Conservation (phyloP, 2,888 invertebrate genomes). For the Standfussiana lucernea region DNA sequence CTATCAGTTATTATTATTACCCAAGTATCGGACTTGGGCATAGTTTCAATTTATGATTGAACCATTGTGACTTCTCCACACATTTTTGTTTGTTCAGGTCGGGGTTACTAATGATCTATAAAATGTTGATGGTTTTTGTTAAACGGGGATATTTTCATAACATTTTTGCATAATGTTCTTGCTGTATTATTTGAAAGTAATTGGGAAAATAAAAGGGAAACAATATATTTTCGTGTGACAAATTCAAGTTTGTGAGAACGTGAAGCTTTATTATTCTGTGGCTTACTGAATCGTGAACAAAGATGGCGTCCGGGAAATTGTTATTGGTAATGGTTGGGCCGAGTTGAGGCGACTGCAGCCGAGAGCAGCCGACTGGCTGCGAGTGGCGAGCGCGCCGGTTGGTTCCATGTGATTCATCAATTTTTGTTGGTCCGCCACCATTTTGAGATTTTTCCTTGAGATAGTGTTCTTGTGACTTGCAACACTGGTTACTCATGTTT, state of each 20-base stretch:
- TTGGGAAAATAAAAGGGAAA: slow-evolving; percentile 41
- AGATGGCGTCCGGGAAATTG: slow-evolving; percentile 84
- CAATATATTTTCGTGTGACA: slow-evolving; percentile 58
- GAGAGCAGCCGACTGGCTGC: slow-evolving; percentile 55
- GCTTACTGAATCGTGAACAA: slow-evolving; percentile 80
- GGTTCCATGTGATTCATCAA: slow-evolving; percentile 78
- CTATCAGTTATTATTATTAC: slow-evolving; percentile 66
- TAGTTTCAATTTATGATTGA: slow-evolving; percentile 70
- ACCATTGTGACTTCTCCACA: slow-evolving; percentile 52
- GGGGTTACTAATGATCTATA: slow-evolving; percentile 55
- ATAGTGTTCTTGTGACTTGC: slow-evolving; percentile 64
- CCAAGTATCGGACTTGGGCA: slow-evolving; percentile 59
- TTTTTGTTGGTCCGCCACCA: slow-evolving; percentile 78
- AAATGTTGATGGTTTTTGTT: slow-evolving; percentile 39
- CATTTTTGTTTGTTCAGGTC: slow-evolving; percentile 51
- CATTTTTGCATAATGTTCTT: slow-evolving; percentile 22
- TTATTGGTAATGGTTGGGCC: slow-evolving; percentile 79
- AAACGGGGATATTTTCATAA: slow-evolving; percentile 16
- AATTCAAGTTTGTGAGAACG: slow-evolving; percentile 62
- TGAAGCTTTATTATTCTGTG: slow-evolving; percentile 70
- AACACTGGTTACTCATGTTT: slow-evolving; percentile 67
- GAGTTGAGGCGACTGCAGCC: slow-evolving; percentile 48
- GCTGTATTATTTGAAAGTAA: slow-evolving; percentile 36
- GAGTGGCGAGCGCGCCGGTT: slow-evolving; percentile 57
- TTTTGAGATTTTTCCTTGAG: slow-evolving; percentile 69